These are phyloP conservation scores for Heteromormyrus szaboi DNA, from an alignment of 2,797 vertebrate genomes.

Conservation along the genomic window DNA sequence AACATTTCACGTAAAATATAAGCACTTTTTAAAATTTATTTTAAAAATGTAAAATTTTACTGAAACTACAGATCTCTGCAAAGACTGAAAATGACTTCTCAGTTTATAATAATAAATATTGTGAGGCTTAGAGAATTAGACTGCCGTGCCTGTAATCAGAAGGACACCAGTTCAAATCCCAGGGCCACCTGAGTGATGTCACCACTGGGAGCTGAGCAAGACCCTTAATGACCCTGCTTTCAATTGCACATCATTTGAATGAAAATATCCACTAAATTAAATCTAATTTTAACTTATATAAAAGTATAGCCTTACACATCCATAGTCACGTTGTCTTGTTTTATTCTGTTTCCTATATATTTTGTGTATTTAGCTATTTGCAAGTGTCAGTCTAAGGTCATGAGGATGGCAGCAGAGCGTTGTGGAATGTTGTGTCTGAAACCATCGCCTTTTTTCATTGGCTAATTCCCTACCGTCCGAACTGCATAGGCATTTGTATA, in stretches of 20 bases:
- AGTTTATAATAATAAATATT: neutral
- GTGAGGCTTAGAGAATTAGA: neutral
- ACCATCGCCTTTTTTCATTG: neutral
- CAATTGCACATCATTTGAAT: neutral
- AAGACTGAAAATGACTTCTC: neutral
- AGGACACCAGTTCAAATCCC: neutral
- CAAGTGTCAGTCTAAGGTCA: neutral
- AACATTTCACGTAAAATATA: neutral
- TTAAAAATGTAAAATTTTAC: neutral
- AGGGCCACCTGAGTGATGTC: neutral
- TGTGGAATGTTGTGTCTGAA: neutral
- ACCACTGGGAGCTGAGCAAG: neutral
- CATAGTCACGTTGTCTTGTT: neutral
- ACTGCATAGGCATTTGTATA: neutral
- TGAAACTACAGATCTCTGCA: neutral
- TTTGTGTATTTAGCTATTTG: neutral
- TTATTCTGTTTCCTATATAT: neutral
- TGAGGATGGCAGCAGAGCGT: neutral
- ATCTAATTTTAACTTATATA: neutral
- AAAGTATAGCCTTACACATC: neutral
- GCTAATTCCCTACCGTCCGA: neutral
- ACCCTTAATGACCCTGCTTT: neutral
- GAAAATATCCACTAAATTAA: neutral
- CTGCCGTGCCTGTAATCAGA: neutral
- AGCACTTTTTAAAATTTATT: neutral